Conservation (phyloP, 1,140 invertebrate genomes). For the Pseudoatta argentina region DNA sequence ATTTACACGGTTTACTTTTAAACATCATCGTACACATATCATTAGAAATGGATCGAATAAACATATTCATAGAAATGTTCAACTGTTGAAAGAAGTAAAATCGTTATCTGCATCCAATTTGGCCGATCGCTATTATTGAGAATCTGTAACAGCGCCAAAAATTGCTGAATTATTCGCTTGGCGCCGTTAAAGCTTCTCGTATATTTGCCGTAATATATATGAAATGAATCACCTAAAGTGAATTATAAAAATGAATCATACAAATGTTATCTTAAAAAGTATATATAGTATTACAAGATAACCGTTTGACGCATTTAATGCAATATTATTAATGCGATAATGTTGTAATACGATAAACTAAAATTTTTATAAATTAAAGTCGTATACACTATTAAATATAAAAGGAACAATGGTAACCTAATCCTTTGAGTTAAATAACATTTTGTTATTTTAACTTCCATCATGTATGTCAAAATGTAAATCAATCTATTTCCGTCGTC, state of each 20-base stretch:
- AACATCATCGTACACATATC: background rate
- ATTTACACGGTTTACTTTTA: constrained; percentile 16
- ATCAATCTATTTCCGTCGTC: too few relatives aligned
- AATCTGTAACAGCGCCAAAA: constrained; percentile 45
- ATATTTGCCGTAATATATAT: constrained; percentile 16
- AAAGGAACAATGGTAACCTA: too few relatives aligned
- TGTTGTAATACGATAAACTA: background rate
- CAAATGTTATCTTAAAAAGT: constrained; percentile 30
- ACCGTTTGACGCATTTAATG: background rate
- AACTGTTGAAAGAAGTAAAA: constrained; percentile 6
- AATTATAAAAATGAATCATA: constrained; percentile 39
- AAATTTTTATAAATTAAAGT: background rate
- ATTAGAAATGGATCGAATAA: constrained; percentile 27
- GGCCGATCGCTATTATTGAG: constrained; percentile 32
- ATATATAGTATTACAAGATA: background rate
- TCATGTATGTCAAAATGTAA: too few relatives aligned
- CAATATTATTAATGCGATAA: background rate
- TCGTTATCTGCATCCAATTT: constrained; percentile 42
- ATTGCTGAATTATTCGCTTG: constrained; percentile 44
- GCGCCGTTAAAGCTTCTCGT: constrained; percentile 35
- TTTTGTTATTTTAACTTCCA: too few relatives aligned
- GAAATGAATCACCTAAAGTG: constrained; percentile 31
- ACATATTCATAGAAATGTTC: constrained; percentile 15
- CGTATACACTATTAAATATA: too few relatives aligned
- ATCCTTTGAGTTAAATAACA: too few relatives aligned